These are phyloP conservation scores for Conops quadrifasciatus DNA, from an alignment of 2,888 invertebrate genomes.

Conservation along the genomic window DNA sequence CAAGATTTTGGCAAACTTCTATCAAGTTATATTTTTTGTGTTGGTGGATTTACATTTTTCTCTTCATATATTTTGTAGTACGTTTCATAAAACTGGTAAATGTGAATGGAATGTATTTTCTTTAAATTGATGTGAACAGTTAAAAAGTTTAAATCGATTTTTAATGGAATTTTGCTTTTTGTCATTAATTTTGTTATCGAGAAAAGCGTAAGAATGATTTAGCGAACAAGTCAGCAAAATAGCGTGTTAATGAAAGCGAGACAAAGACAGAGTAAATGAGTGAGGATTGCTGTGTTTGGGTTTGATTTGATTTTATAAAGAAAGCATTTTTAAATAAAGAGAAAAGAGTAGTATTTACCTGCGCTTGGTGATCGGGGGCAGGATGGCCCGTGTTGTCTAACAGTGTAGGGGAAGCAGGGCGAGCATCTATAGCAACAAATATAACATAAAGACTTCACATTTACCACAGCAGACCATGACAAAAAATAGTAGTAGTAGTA, in stretches of 20 bases:
- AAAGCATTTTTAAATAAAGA: constrained; percentile 53
- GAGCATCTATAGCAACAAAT: constrained; percentile 94
- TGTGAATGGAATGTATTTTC: too few species aligned
- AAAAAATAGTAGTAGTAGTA: constrained; percentile 48
- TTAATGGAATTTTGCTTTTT: neutral
- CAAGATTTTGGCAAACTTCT: too few species aligned
- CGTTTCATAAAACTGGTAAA: too few species aligned
- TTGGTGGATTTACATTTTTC: too few species aligned
- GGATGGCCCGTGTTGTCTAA: constrained; percentile 87
- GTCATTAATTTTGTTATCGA: neutral
- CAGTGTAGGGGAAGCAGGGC: constrained; percentile 86
- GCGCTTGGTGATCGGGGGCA: constrained; percentile 77
- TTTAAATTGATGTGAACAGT: too few species aligned
- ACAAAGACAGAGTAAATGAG: constrained; percentile 25
- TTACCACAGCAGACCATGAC: constrained; percentile 67
- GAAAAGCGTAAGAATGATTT: neutral
- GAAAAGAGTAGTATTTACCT: constrained; percentile 70
- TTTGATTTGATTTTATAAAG: constrained; percentile 28
- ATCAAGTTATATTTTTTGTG: too few species aligned
- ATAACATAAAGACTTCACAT: constrained; percentile 75
- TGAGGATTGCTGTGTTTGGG: constrained; percentile 11
- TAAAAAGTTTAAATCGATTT: neutral
- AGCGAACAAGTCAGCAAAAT: constrained; percentile 36
- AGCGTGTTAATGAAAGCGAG: constrained; percentile 18
- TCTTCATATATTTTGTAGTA: too few species aligned